phyloP scores from a whole-genome alignment of 1,140 invertebrate species.

The Colletes gigas region DNA sequence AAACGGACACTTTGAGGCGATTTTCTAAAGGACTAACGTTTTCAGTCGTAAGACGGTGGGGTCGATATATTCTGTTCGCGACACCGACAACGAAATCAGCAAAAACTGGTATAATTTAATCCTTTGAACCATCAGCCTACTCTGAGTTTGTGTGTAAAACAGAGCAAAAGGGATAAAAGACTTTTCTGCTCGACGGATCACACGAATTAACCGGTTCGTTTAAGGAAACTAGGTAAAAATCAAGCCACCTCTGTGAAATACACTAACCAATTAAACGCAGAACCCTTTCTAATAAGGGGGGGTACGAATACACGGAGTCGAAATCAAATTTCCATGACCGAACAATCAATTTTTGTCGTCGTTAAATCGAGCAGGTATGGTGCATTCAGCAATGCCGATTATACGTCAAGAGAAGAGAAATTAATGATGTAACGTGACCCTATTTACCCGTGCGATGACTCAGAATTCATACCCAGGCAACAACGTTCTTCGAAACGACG shows the following conservation, averaged over 20 bases:
- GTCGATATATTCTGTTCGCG: too few species aligned
- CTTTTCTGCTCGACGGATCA: not conserved
- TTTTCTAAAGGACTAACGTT: too few species aligned
- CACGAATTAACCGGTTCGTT: conserved; percentile 30
- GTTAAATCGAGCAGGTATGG: not conserved
- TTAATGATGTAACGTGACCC: conserved; percentile 55
- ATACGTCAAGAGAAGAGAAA: conserved; percentile 8
- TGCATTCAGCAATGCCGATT: not conserved
- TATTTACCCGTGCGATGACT: conserved; percentile 53
- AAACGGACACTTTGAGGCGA: too few species aligned
- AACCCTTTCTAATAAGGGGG: not conserved
- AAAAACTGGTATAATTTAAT: not conserved
- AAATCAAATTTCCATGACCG: too few species aligned
- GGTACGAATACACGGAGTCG: not conserved
- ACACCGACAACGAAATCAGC: too few species aligned
- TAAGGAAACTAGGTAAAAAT: not conserved
- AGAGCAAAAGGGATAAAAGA: conserved; percentile 13
- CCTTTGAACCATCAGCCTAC: not conserved
- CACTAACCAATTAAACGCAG: not conserved
- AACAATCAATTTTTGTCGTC: conserved; percentile 11
- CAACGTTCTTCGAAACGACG: conserved; percentile 14
- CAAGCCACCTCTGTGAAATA: not conserved
- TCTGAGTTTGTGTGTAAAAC: not conserved
- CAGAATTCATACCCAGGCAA: conserved; percentile 51
- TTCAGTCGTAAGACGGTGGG: too few species aligned